Base-by-base conservation (phyloP, 2,113 vertebrate genomes). In the Chloroceryle aenea region DNA sequence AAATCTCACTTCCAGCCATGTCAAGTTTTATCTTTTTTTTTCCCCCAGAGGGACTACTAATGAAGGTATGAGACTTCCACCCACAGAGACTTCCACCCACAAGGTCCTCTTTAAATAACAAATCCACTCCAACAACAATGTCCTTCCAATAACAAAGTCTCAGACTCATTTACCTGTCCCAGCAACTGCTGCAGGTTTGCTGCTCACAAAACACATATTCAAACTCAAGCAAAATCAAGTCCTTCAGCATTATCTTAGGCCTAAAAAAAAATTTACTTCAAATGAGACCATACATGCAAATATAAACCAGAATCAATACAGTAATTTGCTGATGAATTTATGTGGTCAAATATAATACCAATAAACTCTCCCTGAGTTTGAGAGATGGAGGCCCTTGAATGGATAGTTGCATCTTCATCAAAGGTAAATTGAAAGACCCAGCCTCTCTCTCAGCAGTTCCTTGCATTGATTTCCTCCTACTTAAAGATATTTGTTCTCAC, bases 311-410 rank as follows among this genome's bases (percentile, higher is more conserved):
- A 52, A 91, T 94, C 59, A 50, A 88, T 92, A 90, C 9, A 53
- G 43, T 42, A 81, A 89, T 90, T 90, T 88, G 47, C 50, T 94
- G 92, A 95, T 90, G 45, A 88, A 81, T 69, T 66, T 74, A 63
- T 71, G 22, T 19, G 10, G 19, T 80, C 68, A 86, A 17, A 71
- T 42, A 5, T 10, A 68, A 34, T 6, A 87, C 32, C 32, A 71
- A 67, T 75, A 47, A 90, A 42, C 36, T 66, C 68, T 52, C 25
- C 20, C n/a, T 7, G 45, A 53, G 38, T 80, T 5, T 88, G 32
- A 72, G 42, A 69, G 59, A 58, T 30, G 32, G 30, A 62, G 23
- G 4, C 3, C 14, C 7, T 42, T 18, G 50, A 32, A 66, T 3
- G 7, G 16, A 52, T 7, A 87, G 48, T 6, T 76, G 9, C 13